These are phyloP conservation scores for Lymantria dispar DNA, from an alignment of 2,888 invertebrate species.

Conservation along the genomic window DNA sequence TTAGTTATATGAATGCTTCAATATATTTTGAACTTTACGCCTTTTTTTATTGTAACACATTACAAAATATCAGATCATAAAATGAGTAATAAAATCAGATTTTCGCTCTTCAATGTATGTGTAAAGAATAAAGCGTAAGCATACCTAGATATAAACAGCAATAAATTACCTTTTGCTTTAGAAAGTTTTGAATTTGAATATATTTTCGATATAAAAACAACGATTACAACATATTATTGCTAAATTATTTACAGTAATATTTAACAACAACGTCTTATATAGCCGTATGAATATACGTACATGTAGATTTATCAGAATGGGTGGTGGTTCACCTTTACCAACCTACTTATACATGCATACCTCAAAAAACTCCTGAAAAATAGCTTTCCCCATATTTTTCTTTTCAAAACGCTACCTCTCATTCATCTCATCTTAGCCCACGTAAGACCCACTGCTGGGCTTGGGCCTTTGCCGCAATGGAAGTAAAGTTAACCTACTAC, in stretches of 20 bases:
- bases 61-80: slow-evolving; percentile 3
- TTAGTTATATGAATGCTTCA: slow-evolving; percentile 16
- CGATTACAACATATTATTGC: neutral
- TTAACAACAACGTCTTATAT: neutral
- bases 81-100: slow-evolving; percentile 2
- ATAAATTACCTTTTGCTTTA: neutral
- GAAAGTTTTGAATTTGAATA: neutral
- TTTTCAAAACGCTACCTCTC: no score
- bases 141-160: neutral
- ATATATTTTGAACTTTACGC: slow-evolving; percentile 11
- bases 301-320: no score
- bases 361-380: no score
- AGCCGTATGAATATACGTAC: no score
- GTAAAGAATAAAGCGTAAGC: neutral
- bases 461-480: no score
- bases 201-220: neutral
- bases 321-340: no score
- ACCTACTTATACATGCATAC: no score
- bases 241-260: slow-evolving; percentile 1
- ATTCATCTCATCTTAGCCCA: no score
- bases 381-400: no score
- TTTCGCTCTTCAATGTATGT: neutral
- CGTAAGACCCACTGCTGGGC: no score
- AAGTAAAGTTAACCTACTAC: no score
- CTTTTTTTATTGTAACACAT: slow-evolving; percentile 5